phyloP scores from a whole-genome alignment of 2,888 invertebrate genomes.

The Lochmaea crataegi region DNA sequence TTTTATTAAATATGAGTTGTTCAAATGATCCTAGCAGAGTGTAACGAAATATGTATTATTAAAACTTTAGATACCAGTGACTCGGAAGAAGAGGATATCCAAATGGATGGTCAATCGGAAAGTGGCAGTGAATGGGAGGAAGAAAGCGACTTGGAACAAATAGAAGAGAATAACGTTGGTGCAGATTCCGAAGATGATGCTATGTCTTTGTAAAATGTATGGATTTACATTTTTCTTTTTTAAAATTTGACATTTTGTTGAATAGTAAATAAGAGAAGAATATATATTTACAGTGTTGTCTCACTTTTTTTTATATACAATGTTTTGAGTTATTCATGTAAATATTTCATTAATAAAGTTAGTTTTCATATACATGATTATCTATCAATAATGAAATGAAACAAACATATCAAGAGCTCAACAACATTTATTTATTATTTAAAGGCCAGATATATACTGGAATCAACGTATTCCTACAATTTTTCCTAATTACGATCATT shows the following conservation, averaged over 20 bases:
- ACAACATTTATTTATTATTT: slow-evolving; percentile 44
- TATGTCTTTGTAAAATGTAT: slow-evolving; percentile 21
- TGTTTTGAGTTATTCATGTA: background rate
- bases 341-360: background rate
- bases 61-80: slow-evolving; percentile 57
- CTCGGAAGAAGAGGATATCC: slow-evolving; percentile 59
- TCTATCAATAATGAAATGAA: background rate
- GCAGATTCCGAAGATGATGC: slow-evolving; percentile 31
- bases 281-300: slow-evolving; percentile 3
- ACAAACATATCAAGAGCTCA: slow-evolving; percentile 8
- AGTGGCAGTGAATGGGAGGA: slow-evolving; percentile 63
- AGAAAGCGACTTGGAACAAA: slow-evolving; percentile 56
- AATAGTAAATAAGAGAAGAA: background rate
- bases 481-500: slow-evolving; percentile 34
- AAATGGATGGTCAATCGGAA: slow-evolving; percentile 56
- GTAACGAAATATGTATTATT: no score
- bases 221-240: slow-evolving; percentile 1
- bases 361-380: background rate
- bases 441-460: slow-evolving; percentile 24
- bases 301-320: slow-evolving; percentile 10
- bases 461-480: slow-evolving; percentile 36
- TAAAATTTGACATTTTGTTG: slow-evolving; percentile 2
- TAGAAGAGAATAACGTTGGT: slow-evolving; percentile 33
- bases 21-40: no score
- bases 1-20: no score